phyloP scores from a whole-genome alignment of 2,113 vertebrate species.

The Odocoileus virginianus region DNA sequence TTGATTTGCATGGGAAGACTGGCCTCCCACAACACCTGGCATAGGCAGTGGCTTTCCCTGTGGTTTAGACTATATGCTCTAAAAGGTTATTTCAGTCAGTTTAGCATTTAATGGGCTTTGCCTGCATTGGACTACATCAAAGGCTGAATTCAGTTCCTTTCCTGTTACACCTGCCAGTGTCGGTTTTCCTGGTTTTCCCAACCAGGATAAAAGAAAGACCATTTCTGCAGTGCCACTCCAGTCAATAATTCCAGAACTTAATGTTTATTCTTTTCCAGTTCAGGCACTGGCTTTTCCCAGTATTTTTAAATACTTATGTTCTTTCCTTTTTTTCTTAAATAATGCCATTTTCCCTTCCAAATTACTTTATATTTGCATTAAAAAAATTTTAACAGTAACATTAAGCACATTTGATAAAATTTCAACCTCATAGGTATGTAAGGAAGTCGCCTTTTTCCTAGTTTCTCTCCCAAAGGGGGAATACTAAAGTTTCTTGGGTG shows the following conservation, averaged over 20 bases:
- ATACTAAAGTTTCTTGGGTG: neutral
- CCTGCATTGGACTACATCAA: neutral
- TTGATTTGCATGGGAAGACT: neutral
- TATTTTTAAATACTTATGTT: neutral
- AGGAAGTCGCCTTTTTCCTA: neutral
- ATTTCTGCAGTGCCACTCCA: neutral
- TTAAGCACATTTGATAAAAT: neutral
- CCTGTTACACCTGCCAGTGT: neutral
- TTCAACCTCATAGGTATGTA: neutral
- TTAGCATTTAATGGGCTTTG: neutral
- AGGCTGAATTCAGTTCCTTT: neutral
- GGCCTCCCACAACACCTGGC: neutral
- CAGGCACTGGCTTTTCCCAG: neutral
- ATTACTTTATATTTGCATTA: neutral
- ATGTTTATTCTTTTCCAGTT: neutral
- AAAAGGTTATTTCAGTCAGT: neutral
- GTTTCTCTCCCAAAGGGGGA: neutral
- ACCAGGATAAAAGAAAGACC: neutral
- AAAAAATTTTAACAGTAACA: neutral
- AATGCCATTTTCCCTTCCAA: neutral
- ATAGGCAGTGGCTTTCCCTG: neutral
- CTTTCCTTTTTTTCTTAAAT: neutral
- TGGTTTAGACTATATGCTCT: neutral
- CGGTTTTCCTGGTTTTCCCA: neutral
- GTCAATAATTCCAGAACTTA: neutral